Conservation (phyloP, 2,888 invertebrate genomes). For the Kryphioiulus occultus region DNA sequence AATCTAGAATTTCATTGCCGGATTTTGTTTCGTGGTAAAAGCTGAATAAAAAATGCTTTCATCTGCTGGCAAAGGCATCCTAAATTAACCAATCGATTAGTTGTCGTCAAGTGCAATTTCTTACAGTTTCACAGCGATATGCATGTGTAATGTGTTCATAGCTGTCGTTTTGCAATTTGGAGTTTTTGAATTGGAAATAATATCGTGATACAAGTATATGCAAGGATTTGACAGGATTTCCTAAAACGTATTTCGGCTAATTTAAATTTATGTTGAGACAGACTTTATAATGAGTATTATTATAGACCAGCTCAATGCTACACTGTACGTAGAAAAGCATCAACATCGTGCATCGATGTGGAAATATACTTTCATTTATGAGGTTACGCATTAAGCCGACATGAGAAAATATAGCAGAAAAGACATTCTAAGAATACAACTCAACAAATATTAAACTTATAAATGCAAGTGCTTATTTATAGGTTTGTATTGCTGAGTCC, state of each 20-base stretch:
- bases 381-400: neutral
- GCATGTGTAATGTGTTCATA: neutral
- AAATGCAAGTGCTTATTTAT: too few relatives aligned
- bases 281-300: neutral
- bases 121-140: neutral
- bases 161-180: neutral
- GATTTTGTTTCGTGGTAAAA: neutral
- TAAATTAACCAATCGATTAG: neutral
- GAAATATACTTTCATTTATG: neutral
- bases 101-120: neutral
- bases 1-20: neutral
- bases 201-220: neutral
- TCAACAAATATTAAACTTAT: too few relatives aligned
- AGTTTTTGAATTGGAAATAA: slow-evolving; percentile 15
- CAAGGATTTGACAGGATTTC: neutral
- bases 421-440: too few relatives aligned
- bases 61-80: neutral
- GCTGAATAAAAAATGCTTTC: neutral
- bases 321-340: neutral
- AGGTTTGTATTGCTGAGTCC: too few relatives aligned
- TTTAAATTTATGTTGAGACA: neutral
- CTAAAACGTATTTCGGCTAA: neutral
- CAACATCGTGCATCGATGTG: neutral
- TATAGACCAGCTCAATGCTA: neutral
- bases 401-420: neutral